These are phyloP conservation scores for Taeniopygia guttata DNA, from an alignment of 2,797 vertebrate species.

Conservation along the genomic window DNA sequence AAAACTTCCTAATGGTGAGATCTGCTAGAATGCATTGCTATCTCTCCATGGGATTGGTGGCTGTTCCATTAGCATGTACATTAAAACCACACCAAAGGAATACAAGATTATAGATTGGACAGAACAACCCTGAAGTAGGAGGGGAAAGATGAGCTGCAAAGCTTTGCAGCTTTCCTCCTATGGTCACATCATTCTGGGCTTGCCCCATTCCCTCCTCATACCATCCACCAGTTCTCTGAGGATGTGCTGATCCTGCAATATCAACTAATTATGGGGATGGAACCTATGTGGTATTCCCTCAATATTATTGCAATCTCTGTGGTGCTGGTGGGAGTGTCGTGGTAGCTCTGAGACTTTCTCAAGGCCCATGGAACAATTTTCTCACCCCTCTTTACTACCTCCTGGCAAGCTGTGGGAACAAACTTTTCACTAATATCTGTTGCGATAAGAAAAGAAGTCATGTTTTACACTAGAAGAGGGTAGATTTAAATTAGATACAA, in stretches of 20 bases:
- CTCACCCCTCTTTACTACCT: neutral
- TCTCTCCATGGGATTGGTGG: neutral
- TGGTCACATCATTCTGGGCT: neutral
- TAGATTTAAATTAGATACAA: neutral
- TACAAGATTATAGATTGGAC: neutral
- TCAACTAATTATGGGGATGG: accelerated
- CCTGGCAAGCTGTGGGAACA: neutral
- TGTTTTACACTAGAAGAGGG: neutral
- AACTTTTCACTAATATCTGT: neutral
- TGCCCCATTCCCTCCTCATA: neutral
- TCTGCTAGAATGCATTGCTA: neutral
- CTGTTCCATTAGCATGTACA: neutral
- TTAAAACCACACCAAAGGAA: neutral
- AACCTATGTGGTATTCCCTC: neutral
- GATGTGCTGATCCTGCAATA: neutral
- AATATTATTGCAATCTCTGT: neutral
- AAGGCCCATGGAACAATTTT: neutral
- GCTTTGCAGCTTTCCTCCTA: neutral
- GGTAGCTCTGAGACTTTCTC: neutral
- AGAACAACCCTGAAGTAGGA: neutral
- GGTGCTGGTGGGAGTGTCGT: neutral
- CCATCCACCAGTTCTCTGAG: neutral
- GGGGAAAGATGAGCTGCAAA: neutral
- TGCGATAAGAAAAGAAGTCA: neutral
- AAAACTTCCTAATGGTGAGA: slow-evolving; percentile 44